These are phyloP conservation scores for Diplazon laetatorius DNA, from an alignment of 2,888 invertebrate genomes.

Conservation along the genomic window DNA sequence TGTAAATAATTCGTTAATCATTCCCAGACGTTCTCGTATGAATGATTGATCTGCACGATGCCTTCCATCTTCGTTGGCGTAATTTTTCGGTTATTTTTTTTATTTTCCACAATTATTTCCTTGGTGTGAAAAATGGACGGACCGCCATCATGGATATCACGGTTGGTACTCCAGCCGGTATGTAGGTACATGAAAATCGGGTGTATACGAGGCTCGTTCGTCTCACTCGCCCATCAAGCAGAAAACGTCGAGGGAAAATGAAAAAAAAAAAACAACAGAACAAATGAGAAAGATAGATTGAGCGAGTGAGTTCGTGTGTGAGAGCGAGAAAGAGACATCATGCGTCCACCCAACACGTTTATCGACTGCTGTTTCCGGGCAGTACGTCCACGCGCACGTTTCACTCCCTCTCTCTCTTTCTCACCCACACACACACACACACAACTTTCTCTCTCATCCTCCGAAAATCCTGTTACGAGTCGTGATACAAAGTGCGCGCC, in stretches of 20 bases:
- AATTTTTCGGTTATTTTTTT: no score
- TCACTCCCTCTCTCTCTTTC: not conserved
- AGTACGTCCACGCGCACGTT: conserved; percentile 56
- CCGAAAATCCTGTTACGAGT: conserved; percentile 42
- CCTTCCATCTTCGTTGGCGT: no score
- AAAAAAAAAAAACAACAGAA: no score
- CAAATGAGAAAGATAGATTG: no score
- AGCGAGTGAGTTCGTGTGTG: no score
- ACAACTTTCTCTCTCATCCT: not conserved
- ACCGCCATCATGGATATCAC: no score
- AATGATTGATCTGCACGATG: no score
- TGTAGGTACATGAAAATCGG: not conserved
- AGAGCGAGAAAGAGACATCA: no score
- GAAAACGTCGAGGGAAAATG: conserved; percentile 11
- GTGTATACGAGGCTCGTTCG: conserved; percentile 12
- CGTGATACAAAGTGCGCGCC: conserved; percentile 65
- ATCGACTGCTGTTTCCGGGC: conserved; percentile 62
- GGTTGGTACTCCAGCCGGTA: not conserved
- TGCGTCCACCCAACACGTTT: conserved; percentile 55
- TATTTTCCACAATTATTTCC: no score
- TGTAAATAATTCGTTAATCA: no score
- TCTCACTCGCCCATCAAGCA: conserved; percentile 4
- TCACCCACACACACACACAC: not conserved
- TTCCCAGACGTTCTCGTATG: no score
- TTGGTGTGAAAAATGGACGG: no score